Evolutionary conservation across 2,113 vertebrate species (phyloP).

Genomic region (Ictalurus furcatus): DNA sequence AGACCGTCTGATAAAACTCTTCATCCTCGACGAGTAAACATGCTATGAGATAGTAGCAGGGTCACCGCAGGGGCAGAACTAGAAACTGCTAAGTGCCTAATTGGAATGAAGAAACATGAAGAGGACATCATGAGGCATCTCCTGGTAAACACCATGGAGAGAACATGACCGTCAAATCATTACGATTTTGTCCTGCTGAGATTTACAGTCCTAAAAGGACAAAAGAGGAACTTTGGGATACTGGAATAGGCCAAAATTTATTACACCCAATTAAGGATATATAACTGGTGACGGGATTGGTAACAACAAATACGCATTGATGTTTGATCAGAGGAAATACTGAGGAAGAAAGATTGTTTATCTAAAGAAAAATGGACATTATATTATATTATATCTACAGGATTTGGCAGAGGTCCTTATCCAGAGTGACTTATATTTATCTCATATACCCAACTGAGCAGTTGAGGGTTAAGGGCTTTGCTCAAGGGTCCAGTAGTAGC

Average conservation of each 20-base stretch:
- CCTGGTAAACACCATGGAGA: neutral
- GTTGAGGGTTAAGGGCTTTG: too few relatives aligned
- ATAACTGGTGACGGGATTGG: neutral
- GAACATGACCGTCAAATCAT: neutral
- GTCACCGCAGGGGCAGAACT: neutral
- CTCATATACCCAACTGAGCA: too few relatives aligned
- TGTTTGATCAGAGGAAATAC: neutral
- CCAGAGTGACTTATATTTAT: too few relatives aligned
- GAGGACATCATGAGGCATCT: neutral
- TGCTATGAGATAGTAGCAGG: neutral
- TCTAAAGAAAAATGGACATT: neutral
- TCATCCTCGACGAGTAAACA: slow-evolving; percentile 7
- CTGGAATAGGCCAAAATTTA: neutral
- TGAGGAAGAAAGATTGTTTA: neutral
- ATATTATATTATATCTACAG: too few relatives aligned
- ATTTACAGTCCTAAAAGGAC: neutral
- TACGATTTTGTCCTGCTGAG: neutral
- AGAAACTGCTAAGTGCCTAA: neutral
- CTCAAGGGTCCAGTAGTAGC: too few relatives aligned
- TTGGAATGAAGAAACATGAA: neutral
- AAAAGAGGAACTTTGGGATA: slow-evolving; percentile 20
- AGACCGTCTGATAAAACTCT: neutral
- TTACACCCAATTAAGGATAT: neutral
- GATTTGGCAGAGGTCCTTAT: too few relatives aligned
- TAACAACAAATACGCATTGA: neutral